These are phyloP conservation scores for Cyaniris semiargus DNA, from an alignment of 2,888 invertebrate species.

Conservation along the genomic window DNA sequence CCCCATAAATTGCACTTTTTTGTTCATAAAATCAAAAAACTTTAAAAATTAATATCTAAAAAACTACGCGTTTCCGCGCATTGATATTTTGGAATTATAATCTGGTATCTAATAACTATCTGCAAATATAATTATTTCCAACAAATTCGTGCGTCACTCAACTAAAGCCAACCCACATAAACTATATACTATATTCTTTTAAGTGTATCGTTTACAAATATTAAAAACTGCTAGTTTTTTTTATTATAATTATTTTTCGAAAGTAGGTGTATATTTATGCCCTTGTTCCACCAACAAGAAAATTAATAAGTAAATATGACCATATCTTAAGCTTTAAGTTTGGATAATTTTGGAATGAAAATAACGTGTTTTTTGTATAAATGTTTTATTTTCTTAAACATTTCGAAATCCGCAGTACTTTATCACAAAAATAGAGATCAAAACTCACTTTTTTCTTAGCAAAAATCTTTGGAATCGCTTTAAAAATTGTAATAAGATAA, in stretches of 20 bases:
- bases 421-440: too few species aligned
- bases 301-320: slow-evolving; percentile 15
- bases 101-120: too few species aligned
- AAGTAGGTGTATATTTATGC: slow-evolving; percentile 21
- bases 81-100: too few species aligned
- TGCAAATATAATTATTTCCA: too few species aligned
- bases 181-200: slow-evolving; percentile 30
- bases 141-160: not conserved
- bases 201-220: slow-evolving; percentile 15
- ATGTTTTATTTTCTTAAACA: slow-evolving; percentile 28
- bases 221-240: slow-evolving; percentile 12
- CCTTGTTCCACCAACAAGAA: slow-evolving; percentile 26
- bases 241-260: slow-evolving; percentile 27
- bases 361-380: slow-evolving; percentile 25
- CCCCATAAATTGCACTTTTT: too few species aligned
- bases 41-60: too few species aligned
- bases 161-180: slow-evolving; percentile 15
- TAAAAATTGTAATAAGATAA: too few species aligned
- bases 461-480: too few species aligned
- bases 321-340: slow-evolving; percentile 20
- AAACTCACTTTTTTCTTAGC: too few species aligned
- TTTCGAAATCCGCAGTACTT: too few species aligned
- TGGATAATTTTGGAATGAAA: slow-evolving; percentile 26
- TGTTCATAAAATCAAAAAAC: too few species aligned
- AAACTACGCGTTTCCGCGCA: too few species aligned